Conservation (phyloP, 2,797 vertebrate genomes). For the Gallinago solitaria region DNA sequence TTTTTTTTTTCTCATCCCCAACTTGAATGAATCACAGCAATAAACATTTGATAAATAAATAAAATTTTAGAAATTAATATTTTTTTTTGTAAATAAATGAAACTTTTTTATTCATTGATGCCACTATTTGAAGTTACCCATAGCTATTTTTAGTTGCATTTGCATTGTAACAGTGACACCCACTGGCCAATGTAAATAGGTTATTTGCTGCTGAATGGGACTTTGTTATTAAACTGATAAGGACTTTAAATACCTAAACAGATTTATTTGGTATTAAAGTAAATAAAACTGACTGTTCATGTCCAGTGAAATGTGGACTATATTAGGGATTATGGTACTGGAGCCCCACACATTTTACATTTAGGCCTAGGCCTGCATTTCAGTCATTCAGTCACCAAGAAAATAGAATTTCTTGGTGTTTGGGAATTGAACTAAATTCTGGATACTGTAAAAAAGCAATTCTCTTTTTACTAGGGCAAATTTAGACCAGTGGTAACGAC, state of each 20-base stretch:
- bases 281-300: not conserved
- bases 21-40: not conserved
- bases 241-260: not conserved
- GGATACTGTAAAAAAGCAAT: not conserved
- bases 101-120: not conserved
- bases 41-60: too few relatives aligned
- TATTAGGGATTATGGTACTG: not conserved
- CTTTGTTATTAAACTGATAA: not conserved
- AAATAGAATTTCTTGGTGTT: not conserved
- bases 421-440: not conserved
- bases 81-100: too few relatives aligned
- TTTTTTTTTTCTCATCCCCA: not conserved
- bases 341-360: not conserved
- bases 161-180: slow-evolving; percentile 47
- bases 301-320: not conserved
- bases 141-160: not conserved
- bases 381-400: not conserved
- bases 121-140: not conserved
- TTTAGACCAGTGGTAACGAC: not conserved
- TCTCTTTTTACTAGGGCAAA: not conserved
- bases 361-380: not conserved
- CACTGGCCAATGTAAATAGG: not conserved
- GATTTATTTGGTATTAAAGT: not conserved
- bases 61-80: too few relatives aligned
- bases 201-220: not conserved